Evolutionary conservation across 37 sponge, comb jelly and placozoan genomes (phyloP).

Genomic region (Cladorhizidae sp.): DNA sequence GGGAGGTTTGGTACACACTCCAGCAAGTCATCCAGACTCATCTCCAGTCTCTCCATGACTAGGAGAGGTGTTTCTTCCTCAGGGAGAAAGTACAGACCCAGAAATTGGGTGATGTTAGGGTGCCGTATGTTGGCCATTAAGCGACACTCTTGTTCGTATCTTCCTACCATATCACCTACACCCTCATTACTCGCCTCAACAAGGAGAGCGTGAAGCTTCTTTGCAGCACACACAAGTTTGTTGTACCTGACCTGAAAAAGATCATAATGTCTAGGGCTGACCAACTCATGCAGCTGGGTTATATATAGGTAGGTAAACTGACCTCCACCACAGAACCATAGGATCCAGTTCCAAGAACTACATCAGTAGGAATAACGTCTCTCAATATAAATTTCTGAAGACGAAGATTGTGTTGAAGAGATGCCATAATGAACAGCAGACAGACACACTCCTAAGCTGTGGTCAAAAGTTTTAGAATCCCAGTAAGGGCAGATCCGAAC

Average conservation of each 20-base stretch:
- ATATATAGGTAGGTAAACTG: not conserved
- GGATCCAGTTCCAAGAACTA: not conserved
- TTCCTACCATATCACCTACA: not conserved
- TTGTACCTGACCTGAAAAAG: not conserved
- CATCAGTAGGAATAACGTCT: not conserved
- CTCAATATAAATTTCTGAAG: conserved; percentile 39
- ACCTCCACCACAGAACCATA: conserved; percentile 3
- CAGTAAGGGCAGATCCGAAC: too few species aligned
- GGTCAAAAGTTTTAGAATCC: too few species aligned
- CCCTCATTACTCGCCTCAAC: not conserved
- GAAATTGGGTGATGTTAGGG: conserved; percentile 47
- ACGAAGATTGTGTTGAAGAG: too few species aligned
- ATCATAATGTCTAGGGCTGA: too few species aligned
- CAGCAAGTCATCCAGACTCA: conserved; percentile 33
- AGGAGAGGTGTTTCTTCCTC: conserved; percentile 11
- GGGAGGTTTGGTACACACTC: conserved; percentile 2
- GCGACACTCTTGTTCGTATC: conserved; percentile 19
- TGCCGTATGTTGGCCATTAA: conserved; percentile 30
- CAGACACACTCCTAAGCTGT: too few species aligned
- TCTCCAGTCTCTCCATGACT: conserved; percentile 20
- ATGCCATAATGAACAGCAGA: too few species aligned
- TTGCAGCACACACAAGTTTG: conserved; percentile 10
- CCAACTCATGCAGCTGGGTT: not conserved
- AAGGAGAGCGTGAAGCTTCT: not conserved
- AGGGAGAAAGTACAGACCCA: conserved; percentile 16